Conservation (phyloP, 2,888 invertebrate genomes). For the Dusona sp. region DNA sequence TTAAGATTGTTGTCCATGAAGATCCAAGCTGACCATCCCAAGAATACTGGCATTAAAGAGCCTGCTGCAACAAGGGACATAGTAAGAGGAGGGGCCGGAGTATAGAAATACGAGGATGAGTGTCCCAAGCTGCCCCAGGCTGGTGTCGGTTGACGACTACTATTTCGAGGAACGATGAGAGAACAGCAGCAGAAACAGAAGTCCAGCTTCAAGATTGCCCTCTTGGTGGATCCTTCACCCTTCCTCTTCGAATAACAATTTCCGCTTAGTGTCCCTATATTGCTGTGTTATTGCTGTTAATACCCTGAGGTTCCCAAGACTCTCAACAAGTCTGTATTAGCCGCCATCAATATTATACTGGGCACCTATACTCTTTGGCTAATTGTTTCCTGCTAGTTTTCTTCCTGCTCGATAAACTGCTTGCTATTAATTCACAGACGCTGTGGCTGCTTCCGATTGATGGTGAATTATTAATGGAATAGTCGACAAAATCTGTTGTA, state of each 20-base stretch:
- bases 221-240: slow-evolving; percentile 30
- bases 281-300: slow-evolving; percentile 36
- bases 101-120: slow-evolving; percentile 36
- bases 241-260: slow-evolving; percentile 62
- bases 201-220: slow-evolving; percentile 43
- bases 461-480: neutral
- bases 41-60: neutral
- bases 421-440: slow-evolving; percentile 62
- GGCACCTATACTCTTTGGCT: slow-evolving; percentile 65
- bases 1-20: slow-evolving; percentile 1
- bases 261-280: slow-evolving; percentile 55
- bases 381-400: slow-evolving; percentile 78
- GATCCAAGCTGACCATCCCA: slow-evolving; percentile 18
- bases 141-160: slow-evolving; percentile 42
- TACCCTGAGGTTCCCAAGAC: slow-evolving; percentile 45
- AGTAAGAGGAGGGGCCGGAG: neutral
- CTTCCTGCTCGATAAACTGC: slow-evolving; percentile 62
- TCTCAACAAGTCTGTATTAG: slow-evolving; percentile 33
- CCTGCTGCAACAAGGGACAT: slow-evolving; percentile 7
- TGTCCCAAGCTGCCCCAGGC: slow-evolving; percentile 52
- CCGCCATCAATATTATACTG: slow-evolving; percentile 35
- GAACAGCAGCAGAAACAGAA: slow-evolving; percentile 33
- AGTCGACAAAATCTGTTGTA: neutral
- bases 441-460: slow-evolving; percentile 58
- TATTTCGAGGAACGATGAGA: slow-evolving; percentile 45